These are phyloP conservation scores for Astyanax mexicanus DNA, from an alignment of 2,797 vertebrate species.

Conservation along the genomic window DNA sequence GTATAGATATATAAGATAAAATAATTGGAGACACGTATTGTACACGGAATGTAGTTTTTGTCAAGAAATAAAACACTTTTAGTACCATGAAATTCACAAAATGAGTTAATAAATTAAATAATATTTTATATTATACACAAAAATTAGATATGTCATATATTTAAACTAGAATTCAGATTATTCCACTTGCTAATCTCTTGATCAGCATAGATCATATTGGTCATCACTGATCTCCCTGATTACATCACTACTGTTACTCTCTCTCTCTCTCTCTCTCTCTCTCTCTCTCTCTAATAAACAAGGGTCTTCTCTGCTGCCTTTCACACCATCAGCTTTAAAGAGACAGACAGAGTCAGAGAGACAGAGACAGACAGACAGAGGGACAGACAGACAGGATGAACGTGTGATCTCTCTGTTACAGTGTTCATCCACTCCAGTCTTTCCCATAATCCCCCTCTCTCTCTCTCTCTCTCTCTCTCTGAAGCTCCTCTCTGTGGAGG, in stretches of 20 bases:
- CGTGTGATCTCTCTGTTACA: not conserved
- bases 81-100: no score
- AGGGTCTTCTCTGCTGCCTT: not conserved
- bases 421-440: not conserved
- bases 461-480: constrained; percentile 14
- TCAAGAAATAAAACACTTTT: no score
- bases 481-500: not conserved
- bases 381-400: not conserved
- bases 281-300: not conserved
- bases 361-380: not conserved
- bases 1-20: no score
- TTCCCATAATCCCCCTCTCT: constrained; percentile 11
- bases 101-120: no score
- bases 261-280: not conserved
- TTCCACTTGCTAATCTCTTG: no score
- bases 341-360: not conserved
- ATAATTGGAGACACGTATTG: no score
- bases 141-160: no score
- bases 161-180: no score
- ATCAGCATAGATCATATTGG: no score
- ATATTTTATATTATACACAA: no score
- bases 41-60: no score
- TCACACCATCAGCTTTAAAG: not conserved
- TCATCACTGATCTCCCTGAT: not conserved
- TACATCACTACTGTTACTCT: not conserved